phyloP scores from a whole-genome alignment of 2,797 vertebrate species.

The Distichodus sexfasciatus region DNA sequence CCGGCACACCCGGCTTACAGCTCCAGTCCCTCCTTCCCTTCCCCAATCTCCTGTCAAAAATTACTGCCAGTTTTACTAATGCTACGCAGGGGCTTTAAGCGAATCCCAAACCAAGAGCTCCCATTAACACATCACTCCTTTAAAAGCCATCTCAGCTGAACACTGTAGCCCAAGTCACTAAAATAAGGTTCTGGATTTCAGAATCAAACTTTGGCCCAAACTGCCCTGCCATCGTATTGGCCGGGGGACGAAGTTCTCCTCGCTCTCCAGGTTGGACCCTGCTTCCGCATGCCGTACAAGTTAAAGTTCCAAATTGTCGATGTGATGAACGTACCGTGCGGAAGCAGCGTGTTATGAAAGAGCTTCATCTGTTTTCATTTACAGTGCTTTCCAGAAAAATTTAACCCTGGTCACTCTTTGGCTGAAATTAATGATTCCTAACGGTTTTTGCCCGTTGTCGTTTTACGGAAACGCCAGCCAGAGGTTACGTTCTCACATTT shows the following conservation, averaged over 20 bases:
- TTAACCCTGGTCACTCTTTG: slow-evolving; percentile 5
- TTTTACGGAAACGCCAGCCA: slow-evolving; percentile 45
- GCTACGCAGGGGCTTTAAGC: slow-evolving; percentile 48
- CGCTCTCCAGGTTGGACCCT: slow-evolving; percentile 1
- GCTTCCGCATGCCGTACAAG: neutral
- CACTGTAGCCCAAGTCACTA: slow-evolving; percentile 18
- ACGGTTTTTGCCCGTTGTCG: slow-evolving; percentile 37
- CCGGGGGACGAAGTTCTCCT: slow-evolving; percentile 27
- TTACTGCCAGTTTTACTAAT: slow-evolving; percentile 29
- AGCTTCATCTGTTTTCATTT: slow-evolving; percentile 43
- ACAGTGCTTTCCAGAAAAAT: slow-evolving; percentile 3
- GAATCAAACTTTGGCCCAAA: slow-evolving; percentile 3
- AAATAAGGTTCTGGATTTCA: too few relatives aligned
- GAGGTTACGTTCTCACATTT: slow-evolving; percentile 42
- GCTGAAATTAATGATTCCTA: slow-evolving; percentile 47
- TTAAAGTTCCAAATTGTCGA: neutral
- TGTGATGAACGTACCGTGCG: neutral
- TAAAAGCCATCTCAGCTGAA: neutral
- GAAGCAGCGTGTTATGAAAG: slow-evolving; percentile 66
- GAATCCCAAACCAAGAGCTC: neutral
- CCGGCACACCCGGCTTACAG: slow-evolving; percentile 52
- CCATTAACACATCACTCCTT: neutral
- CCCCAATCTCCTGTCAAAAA: slow-evolving; percentile 28
- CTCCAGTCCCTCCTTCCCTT: slow-evolving; percentile 33
- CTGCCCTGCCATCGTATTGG: slow-evolving; percentile 44